A percentile compares a stretch with the other conserved stretches of the same genome.
phyloP scores from a whole-genome alignment of 2,888 invertebrate genomes.

The Neoascia interrupta region DNA sequence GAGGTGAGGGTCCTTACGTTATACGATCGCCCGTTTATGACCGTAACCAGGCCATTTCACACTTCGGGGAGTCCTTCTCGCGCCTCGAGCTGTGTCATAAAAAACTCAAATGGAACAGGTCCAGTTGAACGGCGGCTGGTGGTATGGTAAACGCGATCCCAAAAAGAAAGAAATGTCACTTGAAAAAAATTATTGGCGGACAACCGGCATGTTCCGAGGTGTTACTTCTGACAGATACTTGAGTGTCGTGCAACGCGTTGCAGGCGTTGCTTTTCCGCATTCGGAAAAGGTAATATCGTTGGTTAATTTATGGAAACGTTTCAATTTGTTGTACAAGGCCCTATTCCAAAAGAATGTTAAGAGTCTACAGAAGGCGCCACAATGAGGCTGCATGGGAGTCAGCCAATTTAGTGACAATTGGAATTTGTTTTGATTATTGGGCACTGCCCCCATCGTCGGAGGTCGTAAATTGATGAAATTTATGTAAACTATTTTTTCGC shows the following conservation, averaged over 20 bases:
- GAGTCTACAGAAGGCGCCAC: neutral
- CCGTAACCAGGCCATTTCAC: conserved; percentile 63
- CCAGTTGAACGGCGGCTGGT: conserved; percentile 3
- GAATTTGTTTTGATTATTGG: conserved; percentile 34
- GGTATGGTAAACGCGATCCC: neutral
- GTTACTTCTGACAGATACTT: conserved; percentile 65
- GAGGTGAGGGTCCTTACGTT: conserved; percentile 58
- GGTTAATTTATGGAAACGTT: conserved; percentile 41
- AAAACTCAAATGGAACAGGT: conserved; percentile 22
- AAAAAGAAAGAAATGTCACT: conserved; percentile 56
- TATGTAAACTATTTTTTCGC: conserved; percentile 31
- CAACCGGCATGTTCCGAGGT: conserved; percentile 59
- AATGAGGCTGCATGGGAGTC: neutral
- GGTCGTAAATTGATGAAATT: conserved; percentile 32
- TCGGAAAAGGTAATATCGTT: conserved; percentile 38
- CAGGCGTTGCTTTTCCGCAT: conserved; percentile 52
- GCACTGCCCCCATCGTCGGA: conserved; percentile 10
- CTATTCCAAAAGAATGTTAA: neutral
- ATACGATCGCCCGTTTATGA: conserved; percentile 56
- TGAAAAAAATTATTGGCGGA: conserved; percentile 62
- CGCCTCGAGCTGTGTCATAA: conserved; percentile 48
- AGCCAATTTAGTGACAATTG: conserved; percentile 51
- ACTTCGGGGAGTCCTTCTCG: conserved; percentile 63
- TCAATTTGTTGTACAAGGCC: neutral
- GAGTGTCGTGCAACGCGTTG: conserved; percentile 54